Percentiles rank a stretch among this genome's conserved stretches.
Evolutionary conservation across 2,888 invertebrate genomes (phyloP).

Genomic region (Melipona beecheii): DNA sequence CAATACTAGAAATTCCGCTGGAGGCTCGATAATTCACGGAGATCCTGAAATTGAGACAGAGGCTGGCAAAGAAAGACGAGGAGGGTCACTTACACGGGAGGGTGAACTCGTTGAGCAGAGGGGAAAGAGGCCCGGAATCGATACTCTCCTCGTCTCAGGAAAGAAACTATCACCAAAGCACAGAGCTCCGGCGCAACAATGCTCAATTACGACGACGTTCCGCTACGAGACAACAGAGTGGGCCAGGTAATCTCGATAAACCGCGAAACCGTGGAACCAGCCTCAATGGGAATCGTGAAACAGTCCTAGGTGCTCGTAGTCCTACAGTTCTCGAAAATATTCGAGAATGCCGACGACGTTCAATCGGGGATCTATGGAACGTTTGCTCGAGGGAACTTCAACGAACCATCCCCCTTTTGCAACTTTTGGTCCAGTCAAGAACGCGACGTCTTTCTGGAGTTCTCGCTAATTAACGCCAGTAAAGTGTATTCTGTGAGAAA

Average conservation of each 20-base stretch:
- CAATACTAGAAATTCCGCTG: too few species aligned
- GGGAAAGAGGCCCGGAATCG: background rate
- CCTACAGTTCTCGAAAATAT: constrained; percentile 22
- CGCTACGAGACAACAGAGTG: background rate
- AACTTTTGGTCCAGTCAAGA: background rate
- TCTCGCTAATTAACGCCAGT: background rate
- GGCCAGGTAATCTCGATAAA: constrained; percentile 5
- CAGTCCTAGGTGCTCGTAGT: background rate
- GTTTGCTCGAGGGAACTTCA: background rate
- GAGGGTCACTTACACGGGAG: background rate
- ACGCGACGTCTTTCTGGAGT: background rate
- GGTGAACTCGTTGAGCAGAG: background rate
- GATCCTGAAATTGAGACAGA: background rate
- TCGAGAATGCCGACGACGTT: constrained; percentile 16
- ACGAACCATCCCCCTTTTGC: background rate
- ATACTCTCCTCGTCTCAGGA: background rate
- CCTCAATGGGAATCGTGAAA: constrained; percentile 16
- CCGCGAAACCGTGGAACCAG: constrained; percentile 15
- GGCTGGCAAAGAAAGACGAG: too few species aligned
- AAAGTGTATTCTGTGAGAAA: too few species aligned
- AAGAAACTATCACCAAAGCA: background rate
- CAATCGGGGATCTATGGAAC: constrained; percentile 14
- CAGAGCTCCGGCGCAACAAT: constrained; percentile 4
- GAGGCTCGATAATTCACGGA: too few species aligned
- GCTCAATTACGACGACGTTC: constrained; percentile 10